phyloP scores from a whole-genome alignment of 1,140 invertebrate genomes.

The Caerostris darwini region DNA sequence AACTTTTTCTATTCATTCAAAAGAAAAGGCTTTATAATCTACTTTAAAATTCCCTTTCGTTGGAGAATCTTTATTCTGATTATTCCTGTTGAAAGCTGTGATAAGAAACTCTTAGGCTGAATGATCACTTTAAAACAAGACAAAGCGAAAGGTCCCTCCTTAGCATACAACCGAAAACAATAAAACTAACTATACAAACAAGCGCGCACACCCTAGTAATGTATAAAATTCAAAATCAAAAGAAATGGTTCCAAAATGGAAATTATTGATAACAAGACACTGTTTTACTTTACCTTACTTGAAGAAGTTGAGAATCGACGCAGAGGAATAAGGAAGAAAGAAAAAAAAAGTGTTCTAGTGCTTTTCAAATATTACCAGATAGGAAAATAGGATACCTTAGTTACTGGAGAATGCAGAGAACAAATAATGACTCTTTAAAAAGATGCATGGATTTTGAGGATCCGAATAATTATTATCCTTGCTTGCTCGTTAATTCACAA shows the following conservation, averaged over 20 bases:
- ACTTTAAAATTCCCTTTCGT: too few relatives aligned
- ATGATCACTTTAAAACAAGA: too few relatives aligned
- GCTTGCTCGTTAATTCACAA: neutral
- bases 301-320: neutral
- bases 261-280: neutral
- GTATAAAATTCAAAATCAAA: too few relatives aligned
- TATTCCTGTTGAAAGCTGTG: too few relatives aligned
- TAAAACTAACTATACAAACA: too few relatives aligned
- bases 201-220: too few relatives aligned
- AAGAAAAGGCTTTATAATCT: neutral
- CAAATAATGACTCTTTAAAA: slow-evolving; percentile 51
- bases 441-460: neutral
- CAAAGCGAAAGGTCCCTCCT: too few relatives aligned
- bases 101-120: too few relatives aligned
- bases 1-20: neutral
- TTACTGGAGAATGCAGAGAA: slow-evolving; percentile 33
- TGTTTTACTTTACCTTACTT: neutral
- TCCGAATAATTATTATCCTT: slow-evolving; percentile 5
- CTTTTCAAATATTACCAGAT: neutral
- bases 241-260: neutral
- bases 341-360: neutral
- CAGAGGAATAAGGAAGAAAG: neutral
- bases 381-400: slow-evolving; percentile 51
- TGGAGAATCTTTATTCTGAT: too few relatives aligned
- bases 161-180: too few relatives aligned